Percentiles rank a stretch among this genome's conserved stretches.
phyloP scores from a whole-genome alignment of 2,888 invertebrate species.

The Erebia palarica region DNA sequence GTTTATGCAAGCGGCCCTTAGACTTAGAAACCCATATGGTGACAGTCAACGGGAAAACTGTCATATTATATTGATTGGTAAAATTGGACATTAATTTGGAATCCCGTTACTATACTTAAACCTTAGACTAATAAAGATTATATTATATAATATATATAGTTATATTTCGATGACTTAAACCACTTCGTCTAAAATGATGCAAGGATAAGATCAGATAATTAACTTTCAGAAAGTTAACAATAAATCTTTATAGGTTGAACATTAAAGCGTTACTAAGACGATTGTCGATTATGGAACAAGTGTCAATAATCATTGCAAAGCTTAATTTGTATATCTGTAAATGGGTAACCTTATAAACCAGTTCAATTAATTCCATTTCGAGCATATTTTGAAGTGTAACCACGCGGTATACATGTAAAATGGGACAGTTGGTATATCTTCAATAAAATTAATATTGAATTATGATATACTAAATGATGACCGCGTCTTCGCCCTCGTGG shows the following conservation, averaged over 20 bases:
- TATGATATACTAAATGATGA: neutral
- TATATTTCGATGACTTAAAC: too few relatives aligned
- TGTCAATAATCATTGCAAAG: slow-evolving; percentile 13
- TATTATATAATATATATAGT: too few relatives aligned
- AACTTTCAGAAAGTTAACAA: neutral
- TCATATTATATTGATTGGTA: too few relatives aligned
- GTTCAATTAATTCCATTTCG: slow-evolving; percentile 25
- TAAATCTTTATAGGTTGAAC: slow-evolving; percentile 7
- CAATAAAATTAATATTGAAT: too few relatives aligned
- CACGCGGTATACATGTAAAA: slow-evolving; percentile 3
- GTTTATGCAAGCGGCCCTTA: too few relatives aligned
- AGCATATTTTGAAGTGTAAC: slow-evolving; percentile 16
- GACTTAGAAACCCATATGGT: too few relatives aligned
- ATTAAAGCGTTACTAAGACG: neutral
- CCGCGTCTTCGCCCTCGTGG: too few relatives aligned
- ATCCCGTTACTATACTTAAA: too few relatives aligned
- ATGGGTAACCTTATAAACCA: slow-evolving; percentile 27
- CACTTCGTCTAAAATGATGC: too few relatives aligned
- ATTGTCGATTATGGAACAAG: slow-evolving; percentile 12
- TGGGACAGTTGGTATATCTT: neutral
- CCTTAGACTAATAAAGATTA: too few relatives aligned
- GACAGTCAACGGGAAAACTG: too few relatives aligned
- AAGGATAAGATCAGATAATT: neutral
- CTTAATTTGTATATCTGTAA: slow-evolving; percentile 17
- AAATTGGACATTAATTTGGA: too few relatives aligned